Evolutionary conservation across 1,140 invertebrate species (phyloP).

Genomic region (Hermetia illucens): DNA sequence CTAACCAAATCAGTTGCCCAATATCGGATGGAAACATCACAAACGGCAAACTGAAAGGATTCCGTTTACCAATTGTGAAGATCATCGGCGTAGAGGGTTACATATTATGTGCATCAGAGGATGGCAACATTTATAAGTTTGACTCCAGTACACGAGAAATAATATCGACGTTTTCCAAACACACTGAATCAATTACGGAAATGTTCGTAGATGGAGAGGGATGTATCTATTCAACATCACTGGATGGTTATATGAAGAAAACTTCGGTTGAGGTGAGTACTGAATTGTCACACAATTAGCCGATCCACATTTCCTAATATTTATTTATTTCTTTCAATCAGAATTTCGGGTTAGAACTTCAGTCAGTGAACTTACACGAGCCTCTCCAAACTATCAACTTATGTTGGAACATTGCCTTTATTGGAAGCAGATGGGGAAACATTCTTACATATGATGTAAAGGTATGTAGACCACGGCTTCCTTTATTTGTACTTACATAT

Average conservation of each 20-base stretch:
- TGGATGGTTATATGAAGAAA: slow-evolving; percentile 25
- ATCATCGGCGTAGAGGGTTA: slow-evolving; percentile 14
- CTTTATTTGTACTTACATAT: too few species aligned
- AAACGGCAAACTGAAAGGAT: slow-evolving; percentile 12
- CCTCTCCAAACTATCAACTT: slow-evolving; percentile 25
- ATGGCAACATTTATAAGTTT: slow-evolving; percentile 40
- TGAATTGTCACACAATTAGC: not conserved
- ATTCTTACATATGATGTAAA: slow-evolving; percentile 18
- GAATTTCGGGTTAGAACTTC: slow-evolving; percentile 18
- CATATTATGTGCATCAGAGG: slow-evolving; percentile 34
- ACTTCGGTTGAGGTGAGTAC: slow-evolving; percentile 16
- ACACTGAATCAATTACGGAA: slow-evolving; percentile 25
- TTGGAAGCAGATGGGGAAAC: slow-evolving; percentile 25
- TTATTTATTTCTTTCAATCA: slow-evolving; percentile 4
- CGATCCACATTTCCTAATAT: not conserved
- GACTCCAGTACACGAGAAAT: slow-evolving; percentile 30
- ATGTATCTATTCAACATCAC: slow-evolving; percentile 19
- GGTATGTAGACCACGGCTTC: too few species aligned
- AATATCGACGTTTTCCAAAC: slow-evolving; percentile 29
- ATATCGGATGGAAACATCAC: slow-evolving; percentile 10
- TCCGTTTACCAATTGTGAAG: slow-evolving; percentile 19
- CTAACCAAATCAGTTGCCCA: too few species aligned
- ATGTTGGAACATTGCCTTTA: slow-evolving; percentile 18
- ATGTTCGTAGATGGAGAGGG: slow-evolving; percentile 17
- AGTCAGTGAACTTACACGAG: slow-evolving; percentile 22